Base-by-base conservation (phyloP, 2,797 vertebrate genomes). In the Enteromius fasciolatus region DNA sequence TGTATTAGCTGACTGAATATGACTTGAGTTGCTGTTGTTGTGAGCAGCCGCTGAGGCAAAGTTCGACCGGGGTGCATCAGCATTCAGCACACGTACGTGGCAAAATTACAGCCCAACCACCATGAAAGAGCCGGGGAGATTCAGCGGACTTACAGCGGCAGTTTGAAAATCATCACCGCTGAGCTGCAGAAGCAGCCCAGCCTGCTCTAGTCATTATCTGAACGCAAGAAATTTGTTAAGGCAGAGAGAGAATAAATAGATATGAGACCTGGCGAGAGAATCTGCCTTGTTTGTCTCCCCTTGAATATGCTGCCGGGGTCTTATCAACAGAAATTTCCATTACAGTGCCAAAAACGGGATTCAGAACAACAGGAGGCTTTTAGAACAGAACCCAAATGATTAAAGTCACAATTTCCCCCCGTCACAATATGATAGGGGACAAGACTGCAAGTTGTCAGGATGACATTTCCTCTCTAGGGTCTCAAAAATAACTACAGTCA, bases 121-220 rank as follows among this genome's bases (percentile, higher is more conserved):
- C 81, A 85, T 85, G 78, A 78, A 89, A 80, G 87, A 85, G 75
- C 33, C 10, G 57, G 52, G 25, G 59, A 85, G 84, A 73, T 76
- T 78, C 54, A 79, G 54, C 76, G 18, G 50, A 75, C 46, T 70
- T 83, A 85, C 68, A 74, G 78, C 57, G 15, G 73, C 67, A 64
- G 66, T 64, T 73, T 85, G 75, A 81, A 80, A 82, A 82, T 79
- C 82, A 68, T 46, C 78, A 57, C 63, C 59, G 52, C 79, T 79
- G 69, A 57, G 81, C 72, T 63, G 50, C 25, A 61, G 59, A 72
- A 68, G 41, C 59, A 50, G 54, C n/a, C 54, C 31, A 57, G 75
- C 50, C 59, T 36, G 66, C 57, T 59, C 25, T 41, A 48, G 52
- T 64, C 11, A 52, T 75, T 79, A 82, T 75, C 70, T 50, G 28